These are phyloP conservation scores for Ceratina japonica DNA, from an alignment of 1,140 invertebrate genomes.

Conservation along the genomic window DNA sequence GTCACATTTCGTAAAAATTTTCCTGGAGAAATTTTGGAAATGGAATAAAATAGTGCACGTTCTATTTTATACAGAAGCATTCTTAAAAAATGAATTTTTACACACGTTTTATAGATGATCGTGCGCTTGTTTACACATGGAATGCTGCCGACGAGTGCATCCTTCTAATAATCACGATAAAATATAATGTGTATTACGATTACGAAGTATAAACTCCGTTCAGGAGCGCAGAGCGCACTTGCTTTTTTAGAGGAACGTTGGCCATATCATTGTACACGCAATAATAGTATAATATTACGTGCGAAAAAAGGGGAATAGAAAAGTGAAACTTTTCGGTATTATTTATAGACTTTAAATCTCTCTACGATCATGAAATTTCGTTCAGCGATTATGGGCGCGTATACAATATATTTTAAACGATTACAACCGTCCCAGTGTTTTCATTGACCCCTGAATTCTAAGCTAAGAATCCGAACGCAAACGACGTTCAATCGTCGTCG, in stretches of 20 bases:
- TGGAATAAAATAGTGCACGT: not conserved
- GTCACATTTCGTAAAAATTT: not conserved
- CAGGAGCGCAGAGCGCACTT: not conserved
- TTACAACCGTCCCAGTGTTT: not conserved
- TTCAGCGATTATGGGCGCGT: not conserved
- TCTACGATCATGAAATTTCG: not conserved
- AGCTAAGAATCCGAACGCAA: not conserved
- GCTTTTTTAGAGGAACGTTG: slow-evolving; percentile 4
- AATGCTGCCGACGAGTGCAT: not conserved
- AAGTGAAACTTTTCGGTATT: slow-evolving; percentile 2
- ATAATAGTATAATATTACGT: not conserved
- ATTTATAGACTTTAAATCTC: not conserved
- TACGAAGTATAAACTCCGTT: not conserved
- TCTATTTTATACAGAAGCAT: slow-evolving; percentile 13
- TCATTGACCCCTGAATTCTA: not conserved
- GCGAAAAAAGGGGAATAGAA: not conserved
- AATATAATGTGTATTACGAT: not conserved
- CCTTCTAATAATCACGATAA: not conserved
- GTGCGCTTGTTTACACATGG: not conserved
- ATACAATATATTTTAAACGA: slow-evolving; percentile 27
- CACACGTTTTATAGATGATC: slow-evolving; percentile 17
- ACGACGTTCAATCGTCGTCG: not conserved
- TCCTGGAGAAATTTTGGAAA: not conserved
- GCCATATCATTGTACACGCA: slow-evolving; percentile 18
- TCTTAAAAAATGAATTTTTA: slow-evolving; percentile 29